These are phyloP conservation scores for Eidolon dupreanum DNA, from an alignment of 2,797 vertebrate species.

Conservation along the genomic window DNA sequence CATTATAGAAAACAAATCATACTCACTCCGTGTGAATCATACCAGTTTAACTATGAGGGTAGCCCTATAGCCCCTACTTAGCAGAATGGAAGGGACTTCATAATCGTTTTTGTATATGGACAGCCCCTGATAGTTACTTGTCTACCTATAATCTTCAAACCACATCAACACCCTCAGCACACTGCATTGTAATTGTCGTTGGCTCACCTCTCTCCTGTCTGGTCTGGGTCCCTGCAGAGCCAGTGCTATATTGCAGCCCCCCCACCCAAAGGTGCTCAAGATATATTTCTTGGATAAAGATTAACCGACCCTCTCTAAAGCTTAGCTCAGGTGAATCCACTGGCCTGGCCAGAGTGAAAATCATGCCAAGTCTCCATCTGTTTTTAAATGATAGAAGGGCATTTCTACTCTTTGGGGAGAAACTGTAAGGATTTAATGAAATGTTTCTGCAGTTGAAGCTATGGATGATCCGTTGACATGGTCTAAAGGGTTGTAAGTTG, in stretches of 20 bases:
- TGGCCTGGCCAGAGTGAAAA: conserved; percentile 45
- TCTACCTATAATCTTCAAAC: neutral
- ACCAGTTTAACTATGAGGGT: neutral
- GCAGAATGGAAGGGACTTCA: neutral
- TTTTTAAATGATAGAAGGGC: conserved; percentile 63
- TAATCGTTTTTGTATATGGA: neutral
- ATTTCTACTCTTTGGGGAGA: conserved; percentile 61
- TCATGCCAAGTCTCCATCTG: conserved; percentile 52
- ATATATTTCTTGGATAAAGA: conserved; percentile 52
- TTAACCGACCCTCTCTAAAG: conserved; percentile 10
- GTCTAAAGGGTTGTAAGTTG: conserved; percentile 60
- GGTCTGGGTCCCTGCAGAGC: neutral
- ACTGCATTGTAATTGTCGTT: neutral
- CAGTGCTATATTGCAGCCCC: neutral
- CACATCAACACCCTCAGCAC: accelerated
- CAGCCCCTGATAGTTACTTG: neutral
- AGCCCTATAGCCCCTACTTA: neutral
- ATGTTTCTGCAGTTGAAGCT: conserved; percentile 61
- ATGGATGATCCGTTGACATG: conserved; percentile 67
- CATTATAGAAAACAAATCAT: neutral
- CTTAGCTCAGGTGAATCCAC: conserved; percentile 59
- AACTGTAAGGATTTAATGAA: conserved; percentile 66
- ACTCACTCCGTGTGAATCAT: neutral
- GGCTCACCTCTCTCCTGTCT: neutral
- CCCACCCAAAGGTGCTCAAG: neutral